Percentiles rank a stretch among this genome's conserved stretches.
Conservation (phyloP, 2,797 vertebrate species). For the Ceryle rudis region DNA sequence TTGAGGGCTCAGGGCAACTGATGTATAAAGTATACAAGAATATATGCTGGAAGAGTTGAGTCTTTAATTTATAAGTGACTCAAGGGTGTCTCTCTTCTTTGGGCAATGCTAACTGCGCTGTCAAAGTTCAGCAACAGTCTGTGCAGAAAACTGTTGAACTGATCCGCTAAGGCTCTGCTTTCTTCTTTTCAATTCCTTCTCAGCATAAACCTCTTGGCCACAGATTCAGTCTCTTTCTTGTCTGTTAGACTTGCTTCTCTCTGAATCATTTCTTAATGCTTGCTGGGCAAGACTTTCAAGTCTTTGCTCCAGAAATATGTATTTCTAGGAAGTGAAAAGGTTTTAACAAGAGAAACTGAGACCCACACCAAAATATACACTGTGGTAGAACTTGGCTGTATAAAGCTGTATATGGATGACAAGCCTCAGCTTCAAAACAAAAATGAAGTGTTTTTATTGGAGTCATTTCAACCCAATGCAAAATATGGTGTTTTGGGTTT, state of each 20-base stretch:
- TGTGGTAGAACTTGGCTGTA: neutral
- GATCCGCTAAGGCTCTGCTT: neutral
- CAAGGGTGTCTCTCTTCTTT: constrained; percentile 23
- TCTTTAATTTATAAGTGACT: constrained; percentile 57
- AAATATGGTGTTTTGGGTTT: neutral
- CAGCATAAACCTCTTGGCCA: neutral
- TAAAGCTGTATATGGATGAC: neutral
- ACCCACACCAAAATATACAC: neutral
- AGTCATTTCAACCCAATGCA: neutral
- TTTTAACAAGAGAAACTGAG: neutral
- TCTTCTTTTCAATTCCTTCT: constrained; percentile 46
- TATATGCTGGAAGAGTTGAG: constrained; percentile 3
- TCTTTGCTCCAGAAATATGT: constrained; percentile 4
- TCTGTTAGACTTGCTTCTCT: constrained; percentile 13
- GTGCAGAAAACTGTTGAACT: neutral
- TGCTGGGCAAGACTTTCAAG: neutral
- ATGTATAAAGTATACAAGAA: neutral
- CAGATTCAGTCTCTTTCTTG: constrained; percentile 22
- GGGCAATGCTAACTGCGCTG: neutral
- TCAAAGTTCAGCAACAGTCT: constrained; percentile 51
- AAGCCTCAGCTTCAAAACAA: neutral
- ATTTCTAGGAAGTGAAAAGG: neutral
- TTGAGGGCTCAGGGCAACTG: neutral
- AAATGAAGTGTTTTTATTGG: neutral
- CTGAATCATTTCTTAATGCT: constrained; percentile 35